These are phyloP conservation scores for Epinotia brunnichana DNA, from an alignment of 2,888 invertebrate species.

Conservation along the genomic window DNA sequence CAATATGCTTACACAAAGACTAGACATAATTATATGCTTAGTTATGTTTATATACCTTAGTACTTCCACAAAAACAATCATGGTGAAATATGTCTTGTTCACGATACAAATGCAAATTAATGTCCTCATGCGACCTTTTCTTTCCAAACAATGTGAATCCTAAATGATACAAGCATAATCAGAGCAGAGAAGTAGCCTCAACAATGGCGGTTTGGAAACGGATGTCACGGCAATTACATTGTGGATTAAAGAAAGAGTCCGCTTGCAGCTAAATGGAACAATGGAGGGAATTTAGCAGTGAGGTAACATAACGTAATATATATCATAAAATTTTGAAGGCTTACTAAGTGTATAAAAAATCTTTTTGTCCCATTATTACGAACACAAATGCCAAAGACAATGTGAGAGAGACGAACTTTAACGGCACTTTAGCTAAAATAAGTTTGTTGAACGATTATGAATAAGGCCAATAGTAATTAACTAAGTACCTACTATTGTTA, in stretches of 20 bases:
- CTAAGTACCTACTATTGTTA: no score
- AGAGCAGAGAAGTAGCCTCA: slow-evolving; percentile 18
- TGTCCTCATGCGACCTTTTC: slow-evolving; percentile 1
- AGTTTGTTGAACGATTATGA: no score
- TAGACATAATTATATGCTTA: no score
- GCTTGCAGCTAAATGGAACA: slow-evolving; percentile 11
- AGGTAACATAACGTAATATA: slow-evolving; percentile 12
- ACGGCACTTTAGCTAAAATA: no score
- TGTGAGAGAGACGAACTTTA: no score
- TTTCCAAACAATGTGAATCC: slow-evolving; percentile 6
- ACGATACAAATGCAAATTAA: neutral
- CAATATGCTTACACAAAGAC: no score
- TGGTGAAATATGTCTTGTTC: neutral
- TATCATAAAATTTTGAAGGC: no score
- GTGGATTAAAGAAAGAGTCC: slow-evolving; percentile 21
- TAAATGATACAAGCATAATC: slow-evolving; percentile 15
- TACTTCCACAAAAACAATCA: neutral
- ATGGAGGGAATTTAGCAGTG: slow-evolving; percentile 14
- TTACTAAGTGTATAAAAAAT: no score
- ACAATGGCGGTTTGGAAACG: slow-evolving; percentile 34
- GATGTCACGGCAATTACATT: slow-evolving; percentile 33
- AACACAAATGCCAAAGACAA: no score
- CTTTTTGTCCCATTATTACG: no score
- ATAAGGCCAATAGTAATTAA: no score
- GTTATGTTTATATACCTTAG: no score